phyloP scores from a whole-genome alignment of 2,113 vertebrate genomes.

The Gopherus evgoodei region DNA sequence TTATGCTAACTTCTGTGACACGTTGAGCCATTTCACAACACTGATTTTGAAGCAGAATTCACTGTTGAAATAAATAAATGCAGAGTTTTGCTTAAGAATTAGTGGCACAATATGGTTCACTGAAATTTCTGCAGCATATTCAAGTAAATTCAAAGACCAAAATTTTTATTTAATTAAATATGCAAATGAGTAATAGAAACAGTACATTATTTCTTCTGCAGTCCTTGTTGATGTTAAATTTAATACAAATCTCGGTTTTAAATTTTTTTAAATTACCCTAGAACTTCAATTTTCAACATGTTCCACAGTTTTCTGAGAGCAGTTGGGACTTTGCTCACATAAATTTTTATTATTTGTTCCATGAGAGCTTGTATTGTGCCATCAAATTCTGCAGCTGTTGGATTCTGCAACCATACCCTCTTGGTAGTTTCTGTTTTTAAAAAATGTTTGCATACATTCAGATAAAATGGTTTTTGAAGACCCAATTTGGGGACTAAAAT shows the following conservation, averaged over 20 bases:
- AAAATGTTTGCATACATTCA: not conserved
- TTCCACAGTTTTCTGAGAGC: not conserved
- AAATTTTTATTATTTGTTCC: not conserved
- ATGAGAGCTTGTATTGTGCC: not conserved
- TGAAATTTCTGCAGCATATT: not conserved
- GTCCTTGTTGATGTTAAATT: not conserved
- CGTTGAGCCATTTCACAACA: not conserved
- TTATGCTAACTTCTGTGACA: not conserved
- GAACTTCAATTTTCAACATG: not conserved
- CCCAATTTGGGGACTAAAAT: not conserved
- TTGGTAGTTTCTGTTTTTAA: not conserved
- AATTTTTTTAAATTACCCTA: not conserved
- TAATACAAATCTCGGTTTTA: not conserved
- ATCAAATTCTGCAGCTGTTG: not conserved
- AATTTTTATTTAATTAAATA: not conserved
- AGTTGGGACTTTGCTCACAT: not conserved
- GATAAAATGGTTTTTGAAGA: not conserved
- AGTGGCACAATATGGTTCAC: not conserved
- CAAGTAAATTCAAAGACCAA: not conserved
- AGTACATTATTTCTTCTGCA: not conserved
- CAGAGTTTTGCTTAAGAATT: not conserved
- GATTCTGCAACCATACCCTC: not conserved
- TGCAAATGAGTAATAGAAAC: not conserved
- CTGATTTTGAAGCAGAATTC: not conserved
- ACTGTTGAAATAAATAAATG: not conserved